Conservation (phyloP, 2,797 vertebrate genomes). For the Tadarida brasiliensis region DNA sequence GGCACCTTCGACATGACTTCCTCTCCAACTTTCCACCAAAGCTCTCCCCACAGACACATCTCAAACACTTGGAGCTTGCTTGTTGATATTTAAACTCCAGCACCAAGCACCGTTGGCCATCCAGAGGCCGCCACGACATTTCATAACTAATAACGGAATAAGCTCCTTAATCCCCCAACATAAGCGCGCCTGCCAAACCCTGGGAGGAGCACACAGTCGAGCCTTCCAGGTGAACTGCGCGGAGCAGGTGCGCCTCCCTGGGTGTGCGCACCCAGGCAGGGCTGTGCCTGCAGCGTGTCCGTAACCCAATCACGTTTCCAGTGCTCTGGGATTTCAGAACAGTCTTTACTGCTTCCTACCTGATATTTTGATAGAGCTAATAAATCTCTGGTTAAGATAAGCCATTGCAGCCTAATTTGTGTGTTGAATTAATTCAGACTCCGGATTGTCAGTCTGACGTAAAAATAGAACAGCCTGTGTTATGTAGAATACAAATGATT, state of each 20-base stretch:
- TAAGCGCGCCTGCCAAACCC: not conserved
- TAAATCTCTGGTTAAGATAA: conserved; percentile 24
- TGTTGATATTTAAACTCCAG: conserved; percentile 64
- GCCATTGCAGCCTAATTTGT: not conserved
- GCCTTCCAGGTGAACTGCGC: not conserved
- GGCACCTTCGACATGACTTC: not conserved
- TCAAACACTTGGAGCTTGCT: conserved; percentile 28
- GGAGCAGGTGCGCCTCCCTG: not conserved
- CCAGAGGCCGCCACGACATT: conserved; percentile 60
- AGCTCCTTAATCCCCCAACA: conserved; percentile 52
- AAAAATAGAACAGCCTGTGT: not conserved
- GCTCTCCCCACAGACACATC: conserved; percentile 3
- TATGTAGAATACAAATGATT: not conserved
- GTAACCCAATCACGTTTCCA: not conserved
- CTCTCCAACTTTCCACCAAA: not conserved
- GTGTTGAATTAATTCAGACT: conserved; percentile 55
- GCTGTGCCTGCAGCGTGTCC: rapidly evolving
- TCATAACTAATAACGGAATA: conserved; percentile 70
- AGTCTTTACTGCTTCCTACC: not conserved
- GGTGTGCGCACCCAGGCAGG: rapidly evolving
- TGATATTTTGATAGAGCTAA: not conserved
- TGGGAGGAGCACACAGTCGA: rapidly evolving
- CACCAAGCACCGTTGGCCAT: conserved; percentile 53
- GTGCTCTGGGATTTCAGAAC: not conserved
- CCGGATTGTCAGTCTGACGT: not conserved